A percentile compares a stretch with the other conserved stretches of the same genome.
These are phyloP conservation scores for Thermophis baileyi DNA, from an alignment of 2,113 vertebrate species.

Conservation along the genomic window DNA sequence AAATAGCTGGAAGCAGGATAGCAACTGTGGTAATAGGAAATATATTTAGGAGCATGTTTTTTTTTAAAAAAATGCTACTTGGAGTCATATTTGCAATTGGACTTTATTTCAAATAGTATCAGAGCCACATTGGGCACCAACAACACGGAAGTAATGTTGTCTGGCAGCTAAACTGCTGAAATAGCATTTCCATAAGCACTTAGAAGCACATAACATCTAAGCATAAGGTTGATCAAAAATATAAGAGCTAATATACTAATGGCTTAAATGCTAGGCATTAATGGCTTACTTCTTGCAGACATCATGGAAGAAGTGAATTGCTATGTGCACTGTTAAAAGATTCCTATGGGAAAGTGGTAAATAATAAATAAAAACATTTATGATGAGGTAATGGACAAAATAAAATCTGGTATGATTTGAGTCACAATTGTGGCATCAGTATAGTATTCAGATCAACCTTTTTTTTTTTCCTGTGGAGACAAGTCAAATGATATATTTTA, in stretches of 20 bases:
- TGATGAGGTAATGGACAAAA: background rate
- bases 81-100: background rate
- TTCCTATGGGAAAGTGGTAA: background rate
- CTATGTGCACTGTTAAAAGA: background rate
- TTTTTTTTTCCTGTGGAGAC: background rate
- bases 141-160: background rate
- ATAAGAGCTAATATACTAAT: background rate
- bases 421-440: background rate
- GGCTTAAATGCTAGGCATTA: background rate
- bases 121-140: background rate
- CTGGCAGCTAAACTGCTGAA: background rate
- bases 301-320: background rate
- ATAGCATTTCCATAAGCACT: background rate
- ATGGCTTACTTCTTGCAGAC: background rate
- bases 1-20: background rate
- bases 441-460: background rate
- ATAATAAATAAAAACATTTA: background rate
- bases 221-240: background rate
- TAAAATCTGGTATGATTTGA: background rate
- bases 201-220: background rate
- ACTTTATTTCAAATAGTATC: background rate
- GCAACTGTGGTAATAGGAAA: background rate
- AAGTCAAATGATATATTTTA: background rate
- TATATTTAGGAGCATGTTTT: background rate
- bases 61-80: background rate